Evolutionary conservation across 2,113 vertebrate species (phyloP).

Genomic region (Dascyllus trimaculatus): DNA sequence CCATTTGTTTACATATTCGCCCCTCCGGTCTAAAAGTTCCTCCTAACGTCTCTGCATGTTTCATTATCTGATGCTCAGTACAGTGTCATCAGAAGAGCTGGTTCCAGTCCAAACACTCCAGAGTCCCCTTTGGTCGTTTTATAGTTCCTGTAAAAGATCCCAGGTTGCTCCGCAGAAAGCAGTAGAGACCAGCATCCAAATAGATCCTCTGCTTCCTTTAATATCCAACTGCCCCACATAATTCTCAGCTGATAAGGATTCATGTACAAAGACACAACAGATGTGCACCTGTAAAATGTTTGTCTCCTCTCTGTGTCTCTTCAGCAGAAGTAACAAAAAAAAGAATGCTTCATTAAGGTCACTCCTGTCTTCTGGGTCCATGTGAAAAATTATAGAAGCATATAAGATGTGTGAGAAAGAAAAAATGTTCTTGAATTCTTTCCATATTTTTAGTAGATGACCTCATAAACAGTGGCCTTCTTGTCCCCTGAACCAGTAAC

Average conservation of each 20-base stretch:
- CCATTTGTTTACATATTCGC: conserved; percentile 4
- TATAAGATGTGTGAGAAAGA: conserved; percentile 17
- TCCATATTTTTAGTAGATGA: conserved; percentile 89
- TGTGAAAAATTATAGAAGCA: conserved; percentile 70
- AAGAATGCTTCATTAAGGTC: conserved; percentile 20
- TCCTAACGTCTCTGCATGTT: conserved; percentile 4
- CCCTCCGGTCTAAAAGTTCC: not conserved
- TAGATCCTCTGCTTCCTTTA: conserved; percentile 9
- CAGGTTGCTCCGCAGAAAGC: conserved; percentile 41
- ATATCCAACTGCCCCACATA: conserved; percentile 39
- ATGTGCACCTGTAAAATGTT: conserved; percentile 39
- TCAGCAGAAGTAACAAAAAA: conserved; percentile 29
- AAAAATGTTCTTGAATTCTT: conserved; percentile 16
- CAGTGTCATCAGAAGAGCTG: conserved; percentile 26
- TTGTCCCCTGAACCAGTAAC: conserved; percentile 98
- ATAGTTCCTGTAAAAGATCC: conserved; percentile 46
- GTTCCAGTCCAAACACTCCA: conserved; percentile 32
- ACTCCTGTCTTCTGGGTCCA: conserved; percentile 33
- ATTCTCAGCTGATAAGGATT: conserved; percentile 31
- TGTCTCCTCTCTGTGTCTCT: conserved; percentile 29
- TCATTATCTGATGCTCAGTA: conserved; percentile 14
- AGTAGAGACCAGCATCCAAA: conserved; percentile 22
- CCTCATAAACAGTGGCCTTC: conserved; percentile 98
- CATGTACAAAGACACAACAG: conserved; percentile 33
- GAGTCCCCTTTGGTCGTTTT: conserved; percentile 43